Evolutionary conservation across 2,888 invertebrate species (phyloP), one percentile per base, ranked within the genome.

Genomic region (Psylliodes chrysocephalus): DNA sequence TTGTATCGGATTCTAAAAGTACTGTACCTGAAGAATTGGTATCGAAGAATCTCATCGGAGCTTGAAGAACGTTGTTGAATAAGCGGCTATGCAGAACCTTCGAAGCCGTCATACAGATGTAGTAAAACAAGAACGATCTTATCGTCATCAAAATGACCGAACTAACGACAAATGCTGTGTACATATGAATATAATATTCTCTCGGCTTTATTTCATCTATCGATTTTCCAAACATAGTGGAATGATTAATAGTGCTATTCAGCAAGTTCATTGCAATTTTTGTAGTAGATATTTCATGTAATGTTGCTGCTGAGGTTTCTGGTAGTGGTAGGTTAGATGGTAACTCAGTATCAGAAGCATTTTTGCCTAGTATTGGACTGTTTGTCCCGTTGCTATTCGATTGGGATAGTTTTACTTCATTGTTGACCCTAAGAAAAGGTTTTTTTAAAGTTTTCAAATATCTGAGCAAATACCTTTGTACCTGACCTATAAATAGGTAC

Each of bases 1-100:
- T n/a, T n/a, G n/a, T n/a, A n/a, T n/a, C n/a, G n/a, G n/a, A n/a
- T n/a, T 42, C 4, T 25, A 53, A 46, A 33, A 19, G n/a, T n/a
- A 35, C 17, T 22, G 85, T 80, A 87, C 90, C 90, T 10, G 92
- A 90, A 0, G 94, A 91, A 81, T 94, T 94, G 4, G 88, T 89
- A 78, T 94, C 92, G 80, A 95, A 95, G 83, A 95, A 95, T 18
- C 88, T 83, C 86, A 93, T 91, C 0, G 92, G 91, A 0, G 92
- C 90, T 66, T 89, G 84, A 7, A 94, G 80, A 30, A 95, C 86
- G 71, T 89, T 87, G 15, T 86, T 82, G 80, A 95, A 93, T 92
- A 95, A 94, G 18, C 82, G 84, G 75, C 91, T 89, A 82, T 95
- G 95, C 0, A 95, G 83, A 56, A 84, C 86, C 68, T 87, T 88